Percentiles rank a stretch among this genome's conserved stretches.
phyloP scores from a whole-genome alignment of 2,113 vertebrate genomes.

The Myotis lucifugus region DNA sequence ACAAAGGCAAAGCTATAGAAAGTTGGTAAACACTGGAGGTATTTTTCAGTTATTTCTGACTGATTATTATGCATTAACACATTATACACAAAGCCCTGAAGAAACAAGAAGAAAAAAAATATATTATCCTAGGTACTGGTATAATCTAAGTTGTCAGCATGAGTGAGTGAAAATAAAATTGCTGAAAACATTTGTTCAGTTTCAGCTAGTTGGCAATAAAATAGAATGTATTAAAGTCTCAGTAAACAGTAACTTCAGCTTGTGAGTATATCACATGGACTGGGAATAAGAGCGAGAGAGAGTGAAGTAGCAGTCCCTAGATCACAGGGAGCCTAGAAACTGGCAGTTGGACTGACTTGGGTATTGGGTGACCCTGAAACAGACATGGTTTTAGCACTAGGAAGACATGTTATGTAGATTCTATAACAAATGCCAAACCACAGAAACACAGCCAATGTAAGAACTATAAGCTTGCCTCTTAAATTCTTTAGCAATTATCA shows the following conservation, averaged over 20 bases:
- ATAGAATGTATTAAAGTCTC: constrained; percentile 48
- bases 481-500: not conserved
- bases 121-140: constrained; percentile 38
- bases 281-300: not conserved
- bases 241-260: constrained; percentile 13
- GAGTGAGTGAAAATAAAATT: constrained; percentile 70
- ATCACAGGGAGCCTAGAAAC: not conserved
- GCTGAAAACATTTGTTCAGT: constrained; percentile 53
- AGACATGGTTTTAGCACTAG: not conserved
- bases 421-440: not conserved
- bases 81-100: constrained; percentile 55
- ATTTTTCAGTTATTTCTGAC: constrained; percentile 54
- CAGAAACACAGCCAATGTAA: not conserved
- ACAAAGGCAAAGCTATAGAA: not conserved
- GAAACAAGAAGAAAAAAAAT: constrained; percentile 47
- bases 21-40: constrained; percentile 38
- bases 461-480: not conserved
- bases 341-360: not conserved
- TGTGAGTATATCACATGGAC: not conserved
- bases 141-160: constrained; percentile 54
- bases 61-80: constrained; percentile 64
- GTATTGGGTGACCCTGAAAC: not conserved
- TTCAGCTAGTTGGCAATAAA: constrained; percentile 53
- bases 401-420: not conserved
- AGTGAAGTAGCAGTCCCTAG: not conserved